Evolutionary conservation across 2,888 invertebrate genomes (phyloP).

Genomic region (Drosophila helvetica): DNA sequence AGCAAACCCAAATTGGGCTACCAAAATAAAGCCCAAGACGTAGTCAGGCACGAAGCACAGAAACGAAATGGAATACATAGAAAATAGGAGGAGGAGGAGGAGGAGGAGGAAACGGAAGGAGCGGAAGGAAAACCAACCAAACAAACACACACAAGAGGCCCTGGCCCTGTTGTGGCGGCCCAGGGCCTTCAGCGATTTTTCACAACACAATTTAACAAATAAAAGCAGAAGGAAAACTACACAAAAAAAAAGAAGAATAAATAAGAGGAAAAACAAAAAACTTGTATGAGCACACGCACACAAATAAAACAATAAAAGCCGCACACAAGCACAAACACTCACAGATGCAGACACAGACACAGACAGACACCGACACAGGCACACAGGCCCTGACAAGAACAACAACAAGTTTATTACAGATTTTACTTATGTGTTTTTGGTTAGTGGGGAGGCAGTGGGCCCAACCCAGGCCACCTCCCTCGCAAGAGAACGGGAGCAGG

Average conservation of each 20-base stretch:
- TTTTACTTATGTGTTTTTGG: conserved; percentile 76
- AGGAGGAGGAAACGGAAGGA: conserved; percentile 13
- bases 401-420: conserved; percentile 76
- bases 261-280: conserved; percentile 45
- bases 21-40: conserved; percentile 67
- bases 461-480: too few species aligned
- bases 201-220: conserved; percentile 78
- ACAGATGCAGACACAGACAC: not conserved
- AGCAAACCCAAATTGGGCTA: conserved; percentile 73
- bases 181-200: conserved; percentile 72
- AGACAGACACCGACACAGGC: not conserved
- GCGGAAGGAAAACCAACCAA: conserved; percentile 17
- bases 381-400: conserved; percentile 31
- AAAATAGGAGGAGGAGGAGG: not conserved
- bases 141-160: conserved; percentile 38
- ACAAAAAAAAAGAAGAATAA: conserved; percentile 28
- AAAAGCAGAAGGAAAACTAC: conserved; percentile 58
- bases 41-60: conserved; percentile 54
- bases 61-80: conserved; percentile 8
- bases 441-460: conserved; percentile 9
- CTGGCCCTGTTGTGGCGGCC: conserved; percentile 40
- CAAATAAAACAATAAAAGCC: conserved; percentile 79
- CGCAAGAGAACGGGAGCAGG: too few species aligned
- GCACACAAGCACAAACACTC: conserved; percentile 42
- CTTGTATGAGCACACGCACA: conserved; percentile 65